Conservation (phyloP, 2,113 vertebrate species). For the Rhinolophus ferrumequinum region DNA sequence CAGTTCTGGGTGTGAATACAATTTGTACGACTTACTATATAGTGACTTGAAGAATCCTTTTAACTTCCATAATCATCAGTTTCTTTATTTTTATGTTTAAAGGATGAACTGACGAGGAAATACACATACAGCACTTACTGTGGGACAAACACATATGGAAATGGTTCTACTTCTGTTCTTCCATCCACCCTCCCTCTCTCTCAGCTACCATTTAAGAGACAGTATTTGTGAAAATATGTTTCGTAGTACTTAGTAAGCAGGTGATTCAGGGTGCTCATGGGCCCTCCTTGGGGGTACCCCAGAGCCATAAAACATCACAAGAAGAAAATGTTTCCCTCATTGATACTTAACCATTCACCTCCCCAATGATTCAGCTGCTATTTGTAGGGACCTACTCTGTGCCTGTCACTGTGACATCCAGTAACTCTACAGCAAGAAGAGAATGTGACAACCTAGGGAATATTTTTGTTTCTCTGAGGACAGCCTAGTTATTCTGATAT, state of each 20-base stretch:
- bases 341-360: background rate
- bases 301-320: background rate
- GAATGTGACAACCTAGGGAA: background rate
- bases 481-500: background rate
- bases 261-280: background rate
- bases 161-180: background rate
- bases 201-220: background rate
- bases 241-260: background rate
- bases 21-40: background rate
- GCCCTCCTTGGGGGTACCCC: background rate
- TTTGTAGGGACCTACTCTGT: background rate
- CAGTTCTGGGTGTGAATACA: background rate
- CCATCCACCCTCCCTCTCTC: background rate
- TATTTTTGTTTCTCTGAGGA: background rate
- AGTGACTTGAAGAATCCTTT: background rate
- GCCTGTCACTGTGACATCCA: background rate
- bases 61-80: background rate
- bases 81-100: constrained; percentile 1
- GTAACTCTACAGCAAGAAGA: background rate
- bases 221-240: background rate
- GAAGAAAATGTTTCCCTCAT: background rate
- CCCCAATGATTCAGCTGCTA: background rate
- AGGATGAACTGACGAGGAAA: background rate
- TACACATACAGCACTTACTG: background rate
- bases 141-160: background rate